These are phyloP conservation scores for Anhinga rufa DNA, from an alignment of 2,113 vertebrate genomes.

Conservation along the genomic window DNA sequence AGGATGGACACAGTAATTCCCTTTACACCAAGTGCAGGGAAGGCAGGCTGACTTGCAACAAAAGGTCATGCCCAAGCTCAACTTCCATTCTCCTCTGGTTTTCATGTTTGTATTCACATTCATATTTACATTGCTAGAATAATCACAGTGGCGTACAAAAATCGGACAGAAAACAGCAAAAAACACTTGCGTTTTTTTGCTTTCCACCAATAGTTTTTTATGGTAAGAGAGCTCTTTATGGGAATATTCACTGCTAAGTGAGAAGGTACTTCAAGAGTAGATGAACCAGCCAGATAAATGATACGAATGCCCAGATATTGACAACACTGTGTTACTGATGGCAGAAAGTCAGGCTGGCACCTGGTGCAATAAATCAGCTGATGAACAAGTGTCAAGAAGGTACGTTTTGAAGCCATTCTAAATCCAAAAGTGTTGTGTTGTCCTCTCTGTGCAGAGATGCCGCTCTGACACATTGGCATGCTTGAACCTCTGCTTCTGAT, in stretches of 20 bases:
- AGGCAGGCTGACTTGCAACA: neutral
- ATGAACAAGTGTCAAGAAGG: neutral
- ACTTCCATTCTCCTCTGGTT: neutral
- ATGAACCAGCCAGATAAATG: neutral
- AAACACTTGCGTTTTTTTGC: neutral
- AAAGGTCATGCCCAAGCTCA: neutral
- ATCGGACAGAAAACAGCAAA: neutral
- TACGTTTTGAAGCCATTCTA: neutral
- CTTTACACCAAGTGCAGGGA: neutral
- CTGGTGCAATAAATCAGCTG: neutral
- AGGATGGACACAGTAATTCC: neutral
- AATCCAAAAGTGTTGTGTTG: neutral
- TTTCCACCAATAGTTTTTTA: neutral
- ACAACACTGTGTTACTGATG: neutral
- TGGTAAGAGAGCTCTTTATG: neutral
- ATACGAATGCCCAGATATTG: neutral
- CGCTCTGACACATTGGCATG: neutral
- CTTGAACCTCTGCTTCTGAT: neutral
- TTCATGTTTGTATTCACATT: neutral
- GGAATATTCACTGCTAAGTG: neutral
- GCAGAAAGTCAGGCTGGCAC: neutral
- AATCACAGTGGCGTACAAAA: neutral
- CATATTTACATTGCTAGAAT: neutral
- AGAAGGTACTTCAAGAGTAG: neutral
- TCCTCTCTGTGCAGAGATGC: neutral